Base-by-base conservation (phyloP, 2,797 vertebrate genomes). In the Enteromius mattozi region DNA sequence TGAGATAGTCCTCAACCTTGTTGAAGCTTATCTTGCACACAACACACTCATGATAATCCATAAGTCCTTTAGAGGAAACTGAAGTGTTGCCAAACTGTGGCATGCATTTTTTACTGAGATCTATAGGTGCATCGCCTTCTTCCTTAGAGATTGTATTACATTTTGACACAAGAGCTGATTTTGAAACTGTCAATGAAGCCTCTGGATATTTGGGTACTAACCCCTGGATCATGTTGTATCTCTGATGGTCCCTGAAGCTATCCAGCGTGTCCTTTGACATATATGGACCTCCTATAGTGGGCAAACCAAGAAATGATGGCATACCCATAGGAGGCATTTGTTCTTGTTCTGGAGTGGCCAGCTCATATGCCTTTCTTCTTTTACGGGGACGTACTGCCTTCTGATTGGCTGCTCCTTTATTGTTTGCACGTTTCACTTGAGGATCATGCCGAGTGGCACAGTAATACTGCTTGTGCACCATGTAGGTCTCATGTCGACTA, bases 391-490 rank as follows among this genome's bases (percentile, higher is more conserved):
- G 96, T 91, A 96, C 94, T 49, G 95, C 93, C 91, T 96, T 95
- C 93, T 96, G 96, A 94, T 95, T 93, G 51, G 94, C 94, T 87
- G 95, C 94, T 92, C 95, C 94, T 93, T 97, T 96, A 90, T 86
- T 96, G 83, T 95, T 94, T 0, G 94, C 93, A 2, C 96, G 94
- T 90, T 96, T 96, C 16, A 94, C 88, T 0, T 96, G 96, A 3
- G 96, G 96, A 78, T 97, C 96, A 0, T 97, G 96, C 6, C 96
- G 95, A 0, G 95, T 95, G 6, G 96, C 96, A 37, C 96, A 97
- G 17, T 97, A 97, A 87, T 96, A 97, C 92, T 96, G 96, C 90
- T 97, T 97, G 90, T 97, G 96, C 51, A 97, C 96, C 94, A 96
- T 94, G 81, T 94, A 97, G 0, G 94, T 97, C 90, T 97, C 96